These are phyloP conservation scores for Malaclemys terrapin DNA, from an alignment of 2,113 vertebrate species.

Conservation along the genomic window DNA sequence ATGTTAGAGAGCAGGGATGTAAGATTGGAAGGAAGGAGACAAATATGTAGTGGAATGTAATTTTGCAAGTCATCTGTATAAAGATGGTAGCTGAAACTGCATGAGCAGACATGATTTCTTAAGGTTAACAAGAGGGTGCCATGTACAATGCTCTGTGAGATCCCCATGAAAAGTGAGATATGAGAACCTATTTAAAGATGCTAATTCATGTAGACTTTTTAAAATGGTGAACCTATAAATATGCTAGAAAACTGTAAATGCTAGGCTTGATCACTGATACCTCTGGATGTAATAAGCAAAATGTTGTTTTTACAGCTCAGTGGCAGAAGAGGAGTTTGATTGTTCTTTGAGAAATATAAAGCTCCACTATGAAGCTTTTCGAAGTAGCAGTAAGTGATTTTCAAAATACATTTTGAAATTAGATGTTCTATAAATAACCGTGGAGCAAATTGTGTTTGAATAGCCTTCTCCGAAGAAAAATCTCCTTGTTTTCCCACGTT, in stretches of 20 bases:
- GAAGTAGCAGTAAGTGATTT: constrained; percentile 90
- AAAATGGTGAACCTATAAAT: neutral
- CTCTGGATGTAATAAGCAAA: neutral
- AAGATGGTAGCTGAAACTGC: neutral
- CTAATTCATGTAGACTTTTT: neutral
- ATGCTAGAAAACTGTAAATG: neutral
- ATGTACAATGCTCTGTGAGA: neutral
- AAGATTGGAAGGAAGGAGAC: neutral
- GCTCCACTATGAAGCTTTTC: constrained; percentile 92
- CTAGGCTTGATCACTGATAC: neutral
- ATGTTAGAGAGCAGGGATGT: neutral
- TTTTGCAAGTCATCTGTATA: neutral
- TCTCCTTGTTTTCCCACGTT: neutral
- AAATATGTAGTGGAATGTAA: neutral
- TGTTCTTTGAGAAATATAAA: constrained; percentile 89
- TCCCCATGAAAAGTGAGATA: neutral
- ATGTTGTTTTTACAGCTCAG: constrained; percentile 77
- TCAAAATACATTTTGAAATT: neutral
- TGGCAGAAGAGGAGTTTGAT: constrained; percentile 88
- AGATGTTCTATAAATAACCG: neutral
- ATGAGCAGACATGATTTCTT: neutral
- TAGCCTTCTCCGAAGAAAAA: neutral
- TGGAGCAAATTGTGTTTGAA: neutral
- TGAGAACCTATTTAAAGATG: neutral
- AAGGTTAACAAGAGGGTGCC: neutral